A percentile compares a stretch with the other conserved stretches of the same genome.
phyloP scores from a whole-genome alignment of 2,888 invertebrate species.

The Hypolimnas misippus region DNA sequence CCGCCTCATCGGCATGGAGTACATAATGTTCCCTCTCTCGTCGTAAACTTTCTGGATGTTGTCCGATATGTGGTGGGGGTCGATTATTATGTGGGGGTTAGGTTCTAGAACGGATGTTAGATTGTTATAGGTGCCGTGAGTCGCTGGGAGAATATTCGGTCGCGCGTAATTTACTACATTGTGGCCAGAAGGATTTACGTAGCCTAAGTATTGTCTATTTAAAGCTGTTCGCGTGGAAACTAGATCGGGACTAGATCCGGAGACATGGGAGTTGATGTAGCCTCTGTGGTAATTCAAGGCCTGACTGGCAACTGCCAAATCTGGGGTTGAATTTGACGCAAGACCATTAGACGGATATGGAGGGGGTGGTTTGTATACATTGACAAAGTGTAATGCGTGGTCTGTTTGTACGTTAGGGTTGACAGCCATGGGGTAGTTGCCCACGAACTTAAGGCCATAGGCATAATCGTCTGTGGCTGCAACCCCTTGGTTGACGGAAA shows the following conservation, averaged over 20 bases:
- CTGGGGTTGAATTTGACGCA: slow-evolving; percentile 94
- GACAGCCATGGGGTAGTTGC: slow-evolving; percentile 71
- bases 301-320: slow-evolving; percentile 89
- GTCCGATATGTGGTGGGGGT: slow-evolving; percentile 83
- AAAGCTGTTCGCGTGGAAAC: slow-evolving; percentile 88
- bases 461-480: slow-evolving; percentile 64
- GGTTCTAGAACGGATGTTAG: slow-evolving; percentile 85
- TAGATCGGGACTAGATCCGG: slow-evolving; percentile 91
- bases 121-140: slow-evolving; percentile 90
- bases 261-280: slow-evolving; percentile 84
- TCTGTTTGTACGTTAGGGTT: slow-evolving; percentile 72
- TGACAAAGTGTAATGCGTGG: slow-evolving; percentile 83
- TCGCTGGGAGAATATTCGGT: slow-evolving; percentile 68
- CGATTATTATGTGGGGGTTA: slow-evolving; percentile 81
- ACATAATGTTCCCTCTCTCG: slow-evolving; percentile 86
- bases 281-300: slow-evolving; percentile 77
- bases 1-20: slow-evolving; percentile 84
- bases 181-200: slow-evolving; percentile 59
- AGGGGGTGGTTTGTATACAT: slow-evolving; percentile 92
- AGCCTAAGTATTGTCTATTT: slow-evolving; percentile 75
- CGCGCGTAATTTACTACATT: slow-evolving; percentile 65
- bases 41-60: slow-evolving; percentile 86
- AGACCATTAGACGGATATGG: slow-evolving; percentile 91
- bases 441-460: slow-evolving; percentile 65
- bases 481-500: slow-evolving; percentile 56